Conservation (phyloP, 2,113 vertebrate species). For the Brachionichthys hirsutus region DNA sequence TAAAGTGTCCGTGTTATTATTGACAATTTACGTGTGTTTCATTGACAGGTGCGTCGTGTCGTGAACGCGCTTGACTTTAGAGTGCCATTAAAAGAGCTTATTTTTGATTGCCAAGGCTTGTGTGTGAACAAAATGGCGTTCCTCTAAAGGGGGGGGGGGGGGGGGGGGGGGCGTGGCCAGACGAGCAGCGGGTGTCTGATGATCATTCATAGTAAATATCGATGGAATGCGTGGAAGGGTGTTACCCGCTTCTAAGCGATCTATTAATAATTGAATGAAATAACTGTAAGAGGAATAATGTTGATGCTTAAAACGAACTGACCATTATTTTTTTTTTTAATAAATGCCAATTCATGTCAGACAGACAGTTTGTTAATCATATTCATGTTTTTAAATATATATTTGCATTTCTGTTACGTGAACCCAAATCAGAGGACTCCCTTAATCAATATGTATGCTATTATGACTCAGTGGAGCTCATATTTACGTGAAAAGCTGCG, state of each 20-base stretch:
- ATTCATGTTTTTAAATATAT: no score
- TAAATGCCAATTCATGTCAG: no score
- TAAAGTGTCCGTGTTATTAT: neutral
- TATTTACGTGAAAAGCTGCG: no score
- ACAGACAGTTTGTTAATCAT: no score
- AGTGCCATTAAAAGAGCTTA: conserved; percentile 28
- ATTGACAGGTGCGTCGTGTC: neutral
- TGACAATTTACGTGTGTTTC: neutral
- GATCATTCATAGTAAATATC: conserved; percentile 27
- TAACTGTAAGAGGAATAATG: no score
- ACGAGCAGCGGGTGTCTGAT: conserved; percentile 11
- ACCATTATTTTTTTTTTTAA: no score
- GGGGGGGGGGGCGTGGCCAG: conserved; percentile 70
- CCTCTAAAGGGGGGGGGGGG: conserved; percentile 61
- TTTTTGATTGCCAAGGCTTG: conserved; percentile 29
- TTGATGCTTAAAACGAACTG: no score
- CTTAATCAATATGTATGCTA: no score
- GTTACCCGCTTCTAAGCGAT: neutral
- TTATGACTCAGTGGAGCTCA: no score
- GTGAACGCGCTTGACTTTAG: neutral
- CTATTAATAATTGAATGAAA: neutral
- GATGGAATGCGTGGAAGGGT: neutral
- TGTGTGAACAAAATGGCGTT: conserved; percentile 76
- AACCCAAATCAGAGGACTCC: no score
- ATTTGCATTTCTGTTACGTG: no score